Evolutionary conservation across 2,888 invertebrate species (phyloP), one percentile per base, ranked within the genome.

Genomic region (Sycophila texana): DNA sequence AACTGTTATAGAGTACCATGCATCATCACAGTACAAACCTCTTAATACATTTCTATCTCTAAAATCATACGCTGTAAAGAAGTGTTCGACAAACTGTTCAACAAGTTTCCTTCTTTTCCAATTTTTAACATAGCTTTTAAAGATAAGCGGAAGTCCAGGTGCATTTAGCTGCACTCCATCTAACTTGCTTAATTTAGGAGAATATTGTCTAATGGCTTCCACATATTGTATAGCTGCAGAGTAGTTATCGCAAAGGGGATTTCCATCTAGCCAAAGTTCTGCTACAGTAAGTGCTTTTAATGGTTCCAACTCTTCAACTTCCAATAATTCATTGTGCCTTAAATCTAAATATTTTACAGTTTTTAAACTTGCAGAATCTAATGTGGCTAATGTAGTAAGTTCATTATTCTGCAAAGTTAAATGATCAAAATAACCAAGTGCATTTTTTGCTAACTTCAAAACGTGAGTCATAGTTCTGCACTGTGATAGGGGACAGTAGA

Each of bases 201-300:
- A 94, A 81, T 93, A 90, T 83, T 91, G 90, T 81, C 88, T 92
- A 0, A 92, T 86, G 1, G 92, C 91, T 65, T 92, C 92, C 16
- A 94, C 90, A 86, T 96, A 96, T 4, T 92, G 90, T 0, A 90
- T 88, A 0, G 93, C 91, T 73, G 93, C 93, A 0, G 90, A 92
- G 85, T 93, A 94, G 84, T 93, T 93, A 72, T 92, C 92, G 86
- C 95, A 95, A 0, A 96, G 84, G 0, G 95, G 94, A 90, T 96
- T 96, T 0, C 94, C 94, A 84, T 95, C 94, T 49, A 96, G 87
- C 82, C 89, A 90, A 12, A 96, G 85, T 61, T 92, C 91, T 3
- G 86, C 87, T 1, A 95, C 86, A 0, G 90, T 86, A 67, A 94
- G 81, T 0, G 88, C 84, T 57, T 85, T 87, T 0, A 92, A 84